Evolutionary conservation across 2,888 invertebrate species (phyloP), one percentile per base, ranked within the genome.

Genomic region (Synergus umbraculus): DNA sequence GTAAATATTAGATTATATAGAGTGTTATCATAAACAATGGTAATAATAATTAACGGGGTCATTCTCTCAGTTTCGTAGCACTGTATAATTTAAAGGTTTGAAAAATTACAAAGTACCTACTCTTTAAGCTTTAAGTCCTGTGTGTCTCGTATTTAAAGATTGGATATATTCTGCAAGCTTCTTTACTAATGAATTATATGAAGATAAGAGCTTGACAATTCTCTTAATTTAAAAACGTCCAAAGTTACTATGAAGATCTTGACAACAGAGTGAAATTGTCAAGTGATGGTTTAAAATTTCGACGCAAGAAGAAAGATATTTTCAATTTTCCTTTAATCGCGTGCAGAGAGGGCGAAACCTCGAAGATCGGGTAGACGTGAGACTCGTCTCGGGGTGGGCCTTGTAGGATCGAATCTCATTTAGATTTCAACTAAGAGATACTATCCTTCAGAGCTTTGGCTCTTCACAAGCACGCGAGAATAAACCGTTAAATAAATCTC

Each of bases 401-500:
- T 78, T 80, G 82, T 83, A 84, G 85, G 88, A 89, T 89, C 88
- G 88, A 89, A 89, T 88, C 87, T 89, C 89, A 87, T 88, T 89
- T 88, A 88, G 89, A 89, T 89, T 87, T 86, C 83, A 84, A 84
- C 81, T 81, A 83, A 60, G 82, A 86, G 89, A 89, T 88, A 87
- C 81, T 83, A 80, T 78, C 81, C 60, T 73, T 49, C 15, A 15
- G 37, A 73, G 73, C 54, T 73, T 54, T n/a, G 37, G 73, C n/a
- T 9, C 73, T 54, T 54, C 29, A 73, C 60, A 73, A 54, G 54
- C 73, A 73, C 73, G 73, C 54, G 41, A 73, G 73, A 37, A 54
- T 49, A 49, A 73, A 49, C 49, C 73, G 37, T 37, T 54, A 73
- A 73, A 73, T 73, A 41, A 54, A 73, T 73, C 37, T 37, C 13